Evolutionary conservation across 2,888 invertebrate genomes (phyloP), one percentile per base, ranked within the genome.

Genomic region (Lycia hirtaria): DNA sequence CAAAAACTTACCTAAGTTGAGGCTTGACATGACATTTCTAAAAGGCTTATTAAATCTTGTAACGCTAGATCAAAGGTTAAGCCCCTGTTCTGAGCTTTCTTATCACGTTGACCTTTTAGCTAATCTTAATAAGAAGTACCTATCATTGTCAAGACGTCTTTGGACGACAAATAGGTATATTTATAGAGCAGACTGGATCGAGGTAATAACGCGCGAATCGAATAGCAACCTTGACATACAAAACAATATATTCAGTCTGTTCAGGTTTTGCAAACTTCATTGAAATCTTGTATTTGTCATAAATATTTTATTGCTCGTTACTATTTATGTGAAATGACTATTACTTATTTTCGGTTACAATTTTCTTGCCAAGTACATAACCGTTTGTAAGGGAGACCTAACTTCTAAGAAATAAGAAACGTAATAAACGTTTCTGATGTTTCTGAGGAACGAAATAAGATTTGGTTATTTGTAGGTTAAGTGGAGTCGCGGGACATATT

Each of bases 391-490:
- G 1, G 33, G 9, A 24, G 33, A 10, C 14, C 45, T 33, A 45
- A 45, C 33, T 45, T 45, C 9, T 9, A 45, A 45, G 45, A 45
- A 45, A 14, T 9, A 45, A 45, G 45, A 45, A 45, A 45, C 22
- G 45, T 33, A 45, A 45, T 45, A 45, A 45, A 33, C 45, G 12
- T 45, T 45, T 33, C 22, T 12, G 45, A 33, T 33, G 12, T 45
- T 45, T 33, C 22, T 12, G 45, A 22, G 30, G 20, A 44, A 32
- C 20, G 30, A 45, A 45, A 14, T 4, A 33, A 33, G 33, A 14
- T 15, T 32, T 28, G 4, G 33, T 33, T 22, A 45, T 32, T 33
- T 45, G 17, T 45, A 20, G 45, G 45, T 45, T 22, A 33, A 45
- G 45, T 33, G 22, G 22, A 22, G 45, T 12, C 33, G 10, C 33